Conservation (phyloP, 2,113 vertebrate genomes). For the Eretmochelys imbricata region DNA sequence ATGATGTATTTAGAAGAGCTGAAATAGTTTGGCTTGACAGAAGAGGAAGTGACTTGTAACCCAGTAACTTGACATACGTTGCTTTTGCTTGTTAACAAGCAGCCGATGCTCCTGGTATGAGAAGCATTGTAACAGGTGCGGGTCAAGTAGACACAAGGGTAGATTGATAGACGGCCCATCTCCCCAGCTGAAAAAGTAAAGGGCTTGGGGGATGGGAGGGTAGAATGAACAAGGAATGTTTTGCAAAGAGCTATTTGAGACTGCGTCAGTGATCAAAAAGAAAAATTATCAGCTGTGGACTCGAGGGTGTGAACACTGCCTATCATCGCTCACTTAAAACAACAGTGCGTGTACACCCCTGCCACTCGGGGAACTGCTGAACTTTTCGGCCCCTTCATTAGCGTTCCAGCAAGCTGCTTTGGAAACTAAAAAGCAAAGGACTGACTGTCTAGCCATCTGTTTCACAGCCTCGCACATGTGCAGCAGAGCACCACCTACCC, state of each 20-base stretch:
- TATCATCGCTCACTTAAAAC: slow-evolving; percentile 4
- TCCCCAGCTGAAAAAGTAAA: background rate
- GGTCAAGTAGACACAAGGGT: background rate
- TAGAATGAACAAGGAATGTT: background rate
- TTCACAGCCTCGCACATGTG: background rate
- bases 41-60: slow-evolving; percentile 15
- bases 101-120: background rate
- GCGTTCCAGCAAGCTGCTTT: background rate
- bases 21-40: background rate
- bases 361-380: background rate
- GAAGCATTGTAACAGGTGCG: background rate
- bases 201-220: background rate
- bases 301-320: background rate
- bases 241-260: background rate
- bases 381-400: background rate
- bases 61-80: background rate
- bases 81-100: background rate
- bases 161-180: background rate
- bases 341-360: background rate
- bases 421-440: background rate
- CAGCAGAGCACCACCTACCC: background rate
- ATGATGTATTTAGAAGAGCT: slow-evolving; percentile 5
- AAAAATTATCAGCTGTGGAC: background rate
- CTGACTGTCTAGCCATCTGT: background rate
- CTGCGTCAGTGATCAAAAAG: background rate